These are phyloP conservation scores for Leptopilina myrica DNA, from an alignment of 2,888 invertebrate species.

Conservation along the genomic window DNA sequence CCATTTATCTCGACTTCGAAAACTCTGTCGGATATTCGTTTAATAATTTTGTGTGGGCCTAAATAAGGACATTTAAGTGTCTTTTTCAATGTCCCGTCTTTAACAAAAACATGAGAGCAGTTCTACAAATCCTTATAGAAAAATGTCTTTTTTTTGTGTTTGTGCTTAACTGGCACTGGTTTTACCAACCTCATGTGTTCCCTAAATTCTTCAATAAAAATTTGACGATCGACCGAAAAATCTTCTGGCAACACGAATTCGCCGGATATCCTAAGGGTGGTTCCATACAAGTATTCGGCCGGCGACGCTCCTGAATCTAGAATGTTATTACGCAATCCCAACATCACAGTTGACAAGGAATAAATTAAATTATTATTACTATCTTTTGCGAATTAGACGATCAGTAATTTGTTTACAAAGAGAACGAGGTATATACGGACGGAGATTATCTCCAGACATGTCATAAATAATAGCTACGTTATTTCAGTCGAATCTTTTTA, in stretches of 20 bases:
- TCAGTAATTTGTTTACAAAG: no score
- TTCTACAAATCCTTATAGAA: background rate
- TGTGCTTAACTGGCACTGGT: no score
- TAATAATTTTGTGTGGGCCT: conserved; percentile 9
- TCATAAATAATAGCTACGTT: conserved; percentile 18
- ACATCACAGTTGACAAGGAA: conserved; percentile 54
- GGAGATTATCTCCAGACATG: no score
- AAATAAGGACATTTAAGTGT: background rate
- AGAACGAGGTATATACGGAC: no score
- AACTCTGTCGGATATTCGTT: conserved; percentile 33
- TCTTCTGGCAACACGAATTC: conserved; percentile 44
- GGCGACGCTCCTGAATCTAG: no score
- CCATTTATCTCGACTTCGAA: background rate
- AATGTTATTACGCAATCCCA: conserved; percentile 48
- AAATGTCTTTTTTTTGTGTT: no score
- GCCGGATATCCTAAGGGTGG: no score
- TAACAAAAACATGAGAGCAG: conserved; percentile 46
- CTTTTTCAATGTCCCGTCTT: conserved; percentile 9
- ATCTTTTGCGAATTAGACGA: no score
- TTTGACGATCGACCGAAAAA: background rate
- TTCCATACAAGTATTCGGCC: no score
- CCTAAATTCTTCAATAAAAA: no score
- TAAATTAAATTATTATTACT: conserved; percentile 48
- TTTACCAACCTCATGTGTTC: no score
- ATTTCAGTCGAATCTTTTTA: background rate